phyloP scores from a whole-genome alignment of 2,888 invertebrate species.

The Drosophila neotestacea region DNA sequence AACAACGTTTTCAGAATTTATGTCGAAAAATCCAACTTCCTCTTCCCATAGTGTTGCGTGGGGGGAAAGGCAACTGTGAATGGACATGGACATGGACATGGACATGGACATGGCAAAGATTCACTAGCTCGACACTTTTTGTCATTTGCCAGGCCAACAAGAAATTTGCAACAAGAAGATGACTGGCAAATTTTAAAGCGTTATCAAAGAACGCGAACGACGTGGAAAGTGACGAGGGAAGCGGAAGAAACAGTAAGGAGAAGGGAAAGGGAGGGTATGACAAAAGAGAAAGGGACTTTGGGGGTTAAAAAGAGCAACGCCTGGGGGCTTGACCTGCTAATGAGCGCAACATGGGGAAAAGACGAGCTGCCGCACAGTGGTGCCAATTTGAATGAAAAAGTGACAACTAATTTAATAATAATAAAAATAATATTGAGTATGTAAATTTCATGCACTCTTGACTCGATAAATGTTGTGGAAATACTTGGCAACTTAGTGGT shows the following conservation, averaged over 20 bases:
- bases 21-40: no score
- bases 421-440: no score
- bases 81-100: constrained; percentile 19
- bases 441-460: no score
- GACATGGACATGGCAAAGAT: constrained; percentile 34
- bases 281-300: constrained; percentile 1
- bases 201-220: neutral
- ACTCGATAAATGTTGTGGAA: no score
- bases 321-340: constrained; percentile 66
- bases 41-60: no score
- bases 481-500: no score
- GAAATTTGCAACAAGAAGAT: constrained; percentile 50
- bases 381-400: neutral
- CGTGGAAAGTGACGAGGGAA: neutral
- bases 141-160: constrained; percentile 43
- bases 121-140: constrained; percentile 64
- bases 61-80: constrained; percentile 2
- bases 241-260: neutral
- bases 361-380: constrained; percentile 29
- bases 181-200: constrained; percentile 57
- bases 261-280: constrained; percentile 16
- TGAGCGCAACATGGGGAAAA: constrained; percentile 51
- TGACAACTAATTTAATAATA: no score
- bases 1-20: no score
- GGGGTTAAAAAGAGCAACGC: constrained; percentile 17